Conservation (phyloP, 2,113 vertebrate species). For the Climacteris rufus region DNA sequence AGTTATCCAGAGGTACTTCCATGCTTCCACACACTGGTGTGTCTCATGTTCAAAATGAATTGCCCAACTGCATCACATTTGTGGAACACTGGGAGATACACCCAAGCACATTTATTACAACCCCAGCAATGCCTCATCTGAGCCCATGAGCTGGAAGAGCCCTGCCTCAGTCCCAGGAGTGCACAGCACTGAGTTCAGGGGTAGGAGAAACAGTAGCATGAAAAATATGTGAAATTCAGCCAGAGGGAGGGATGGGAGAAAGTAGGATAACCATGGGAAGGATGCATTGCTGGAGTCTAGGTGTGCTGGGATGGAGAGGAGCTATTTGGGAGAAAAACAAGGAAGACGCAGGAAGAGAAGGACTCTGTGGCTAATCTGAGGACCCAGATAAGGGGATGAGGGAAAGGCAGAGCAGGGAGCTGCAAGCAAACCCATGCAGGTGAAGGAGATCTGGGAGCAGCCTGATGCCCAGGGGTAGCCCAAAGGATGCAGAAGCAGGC, state of each 20-base stretch:
- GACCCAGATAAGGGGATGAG: not conserved
- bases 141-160: not conserved
- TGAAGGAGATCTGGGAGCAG: not conserved
- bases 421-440: not conserved
- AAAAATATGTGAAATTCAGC: not conserved
- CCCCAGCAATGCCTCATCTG: not conserved
- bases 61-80: not conserved
- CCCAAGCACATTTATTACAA: not conserved
- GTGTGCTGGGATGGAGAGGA: not conserved
- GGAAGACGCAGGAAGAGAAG: not conserved
- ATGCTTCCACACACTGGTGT: fast-evolving
- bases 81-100: not conserved
- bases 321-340: not conserved
- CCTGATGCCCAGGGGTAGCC: not conserved
- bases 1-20: not conserved
- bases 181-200: not conserved
- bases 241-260: not conserved
- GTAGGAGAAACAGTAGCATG: not conserved
- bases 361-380: not conserved
- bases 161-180: not conserved
- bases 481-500: not conserved
- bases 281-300: fast-evolving
- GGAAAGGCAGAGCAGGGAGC: not conserved
- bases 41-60: not conserved
- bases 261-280: not conserved